Base-by-base conservation (phyloP, 1,140 invertebrate genomes). In the Arion vulgaris region DNA sequence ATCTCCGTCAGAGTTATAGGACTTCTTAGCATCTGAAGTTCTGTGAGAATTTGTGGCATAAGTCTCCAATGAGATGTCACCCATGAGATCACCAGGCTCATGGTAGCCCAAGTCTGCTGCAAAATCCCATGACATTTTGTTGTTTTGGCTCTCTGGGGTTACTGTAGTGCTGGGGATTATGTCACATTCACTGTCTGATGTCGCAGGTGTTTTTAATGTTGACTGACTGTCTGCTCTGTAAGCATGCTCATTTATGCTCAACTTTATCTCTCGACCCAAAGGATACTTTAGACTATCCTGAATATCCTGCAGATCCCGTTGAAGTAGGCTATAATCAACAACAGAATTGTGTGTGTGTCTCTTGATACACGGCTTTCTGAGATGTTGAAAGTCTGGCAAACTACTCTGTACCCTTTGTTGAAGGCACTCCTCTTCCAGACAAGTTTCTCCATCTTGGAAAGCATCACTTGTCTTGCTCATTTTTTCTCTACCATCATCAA, bases 281-380 rank as follows among this genome's bases (percentile, higher is more conserved):
- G 39, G 36, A n/a, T 62, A 26, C n/a, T 86, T 80, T 19, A 89
- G 81, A 81, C 85, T 89, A 53, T 88, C 87, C 77, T 90, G 88
- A 62, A 90, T 90, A 62, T 90, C 88, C 73, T 89, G 86, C 13
- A 90, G 74, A 73, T 90, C 89, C 71, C 73, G 83, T 39, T 90
- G 88, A 36, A 90, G 80, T 38, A 76, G 57, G 7, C 81, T 84
- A 49, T 89, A 90, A 72, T 90, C 88, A 53, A 90, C 34, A 79
- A 36, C 36, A 45, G 53, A 68, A 57, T n/a, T 57, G 26, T 57
- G 53, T 57, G 53, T 15, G 15, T 4, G 2, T 19, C 53, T 57
- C 26, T 57, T 79, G 77, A 32, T 66, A 17, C 28, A n/a, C 45
- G 68, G 39, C 57, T 68, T n/a, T 82, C 80, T 41, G 23, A 74